phyloP scores from a whole-genome alignment of 2,113 vertebrate genomes.

The Verasper variegatus region DNA sequence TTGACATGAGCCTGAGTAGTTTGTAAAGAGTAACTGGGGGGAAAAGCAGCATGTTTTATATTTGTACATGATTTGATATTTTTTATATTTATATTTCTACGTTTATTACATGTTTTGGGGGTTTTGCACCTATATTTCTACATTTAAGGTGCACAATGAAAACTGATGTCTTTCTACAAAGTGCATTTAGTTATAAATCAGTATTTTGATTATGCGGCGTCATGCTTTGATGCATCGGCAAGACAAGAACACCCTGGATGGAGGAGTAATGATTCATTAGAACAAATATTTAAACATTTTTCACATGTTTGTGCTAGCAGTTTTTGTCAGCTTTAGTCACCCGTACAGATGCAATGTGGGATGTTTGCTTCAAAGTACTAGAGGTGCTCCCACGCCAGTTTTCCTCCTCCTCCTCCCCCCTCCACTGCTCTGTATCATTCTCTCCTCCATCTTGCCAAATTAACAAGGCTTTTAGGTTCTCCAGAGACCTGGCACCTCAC shows the following conservation, averaged over 20 bases:
- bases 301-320: constrained; percentile 16
- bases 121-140: too few species aligned
- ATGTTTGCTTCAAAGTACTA: constrained; percentile 36
- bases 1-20: constrained; percentile 19
- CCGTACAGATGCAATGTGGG: constrained; percentile 43
- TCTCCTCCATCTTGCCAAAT: constrained; percentile 68
- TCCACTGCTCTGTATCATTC: constrained; percentile 34
- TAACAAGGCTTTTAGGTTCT: constrained; percentile 76
- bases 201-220: constrained; percentile 48
- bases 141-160: too few species aligned
- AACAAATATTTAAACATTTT: constrained; percentile 30
- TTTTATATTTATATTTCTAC: too few species aligned
- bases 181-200: constrained; percentile 26
- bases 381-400: constrained; percentile 22
- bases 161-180: constrained; percentile 1
- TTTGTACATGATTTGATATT: too few species aligned
- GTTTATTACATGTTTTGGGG: too few species aligned
- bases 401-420: constrained; percentile 17
- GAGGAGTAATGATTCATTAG: constrained; percentile 23
- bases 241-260: neutral
- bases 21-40: neutral
- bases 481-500: constrained; percentile 62
- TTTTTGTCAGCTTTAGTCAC: constrained; percentile 22
- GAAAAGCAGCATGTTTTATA: neutral
- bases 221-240: constrained; percentile 21